Evolutionary conservation across 64 coral and sea anemone species (phyloP), one percentile per base, ranked within the genome.

Genomic region (Montipora capricornis): DNA sequence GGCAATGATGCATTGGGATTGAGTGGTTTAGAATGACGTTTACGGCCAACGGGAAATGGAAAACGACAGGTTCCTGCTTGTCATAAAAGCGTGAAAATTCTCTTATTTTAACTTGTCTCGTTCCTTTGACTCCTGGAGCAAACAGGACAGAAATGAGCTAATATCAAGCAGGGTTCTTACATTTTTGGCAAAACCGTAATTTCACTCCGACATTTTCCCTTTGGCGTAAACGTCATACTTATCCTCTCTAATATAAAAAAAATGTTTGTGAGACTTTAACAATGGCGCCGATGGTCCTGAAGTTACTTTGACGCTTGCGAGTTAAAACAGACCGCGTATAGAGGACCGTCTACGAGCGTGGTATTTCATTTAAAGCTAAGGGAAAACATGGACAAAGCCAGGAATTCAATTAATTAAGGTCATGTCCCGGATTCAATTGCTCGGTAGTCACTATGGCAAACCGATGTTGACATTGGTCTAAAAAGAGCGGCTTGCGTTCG

Each of bases 251-350:
- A 37, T 82, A 82, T 6, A 29, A 57, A 82, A 20, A 82, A 15
- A 19, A 24, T 86, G 16, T 86, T 86, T 86, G 61, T 17, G 45
- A 45, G 46, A 20, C 47, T 22, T n/a, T 10, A 68, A 8, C 15
- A 70, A 71, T 20, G 82, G 82, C 82, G 64, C 82, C 82, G 66
- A 17, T 10, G 2, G 64, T 20, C 29, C 70, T 20, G n/a, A 86
- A 68, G 50, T 50, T 50, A 47, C 44, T 49, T 71, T 49, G 8
- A 71, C 37, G 47, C 44, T 49, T 59, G 24, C 45, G 29, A 71
- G 45, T 71, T 71, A 37, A 86, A 86, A 71, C 46, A 49, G 16
- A 6, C 82, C 82, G 82, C 82, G 16, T 70, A 86, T 86, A 86
- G 16, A n/a, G 47, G 66, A 20, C 66, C 82, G 82, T 86, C 82